phyloP scores from a whole-genome alignment of 2,888 invertebrate genomes.

The Bimastos eiseni region DNA sequence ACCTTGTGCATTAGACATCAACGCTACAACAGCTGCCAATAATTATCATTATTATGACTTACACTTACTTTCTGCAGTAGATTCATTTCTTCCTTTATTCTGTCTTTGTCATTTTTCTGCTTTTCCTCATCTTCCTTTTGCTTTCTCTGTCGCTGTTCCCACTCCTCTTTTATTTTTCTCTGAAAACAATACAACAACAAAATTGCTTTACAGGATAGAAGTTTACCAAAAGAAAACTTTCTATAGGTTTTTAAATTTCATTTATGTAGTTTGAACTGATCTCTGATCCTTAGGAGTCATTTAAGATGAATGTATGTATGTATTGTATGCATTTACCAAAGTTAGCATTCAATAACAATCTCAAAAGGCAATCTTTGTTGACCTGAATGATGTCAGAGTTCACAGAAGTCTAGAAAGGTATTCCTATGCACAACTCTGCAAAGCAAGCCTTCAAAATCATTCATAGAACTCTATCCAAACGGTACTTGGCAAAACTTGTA shows the following conservation, averaged over 20 bases:
- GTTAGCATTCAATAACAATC: no score
- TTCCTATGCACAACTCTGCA: no score
- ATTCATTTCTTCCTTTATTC: conserved; percentile 29
- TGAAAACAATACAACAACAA: conserved; percentile 37
- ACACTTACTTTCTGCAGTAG: neutral
- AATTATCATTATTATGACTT: neutral
- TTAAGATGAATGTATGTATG: neutral
- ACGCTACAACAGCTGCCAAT: neutral
- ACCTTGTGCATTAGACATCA: neutral
- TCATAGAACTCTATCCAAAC: no score
- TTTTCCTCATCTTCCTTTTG: conserved; percentile 51
- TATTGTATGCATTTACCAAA: no score
- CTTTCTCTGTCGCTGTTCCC: conserved; percentile 55
- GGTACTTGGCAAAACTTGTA: no score
- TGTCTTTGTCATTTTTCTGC: conserved; percentile 45
- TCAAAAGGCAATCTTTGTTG: no score
- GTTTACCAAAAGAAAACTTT: neutral
- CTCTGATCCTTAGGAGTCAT: neutral
- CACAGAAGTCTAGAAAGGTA: no score
- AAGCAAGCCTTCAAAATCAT: no score
- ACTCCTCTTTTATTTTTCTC: conserved; percentile 54
- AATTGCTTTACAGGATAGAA: neutral
- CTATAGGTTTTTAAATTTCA: neutral
- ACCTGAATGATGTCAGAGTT: no score
- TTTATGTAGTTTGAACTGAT: neutral